A percentile compares a stretch with the other conserved stretches of the same genome.
These are phyloP conservation scores for Phlogophora meticulosa DNA, from an alignment of 2,888 invertebrate species.

Conservation along the genomic window DNA sequence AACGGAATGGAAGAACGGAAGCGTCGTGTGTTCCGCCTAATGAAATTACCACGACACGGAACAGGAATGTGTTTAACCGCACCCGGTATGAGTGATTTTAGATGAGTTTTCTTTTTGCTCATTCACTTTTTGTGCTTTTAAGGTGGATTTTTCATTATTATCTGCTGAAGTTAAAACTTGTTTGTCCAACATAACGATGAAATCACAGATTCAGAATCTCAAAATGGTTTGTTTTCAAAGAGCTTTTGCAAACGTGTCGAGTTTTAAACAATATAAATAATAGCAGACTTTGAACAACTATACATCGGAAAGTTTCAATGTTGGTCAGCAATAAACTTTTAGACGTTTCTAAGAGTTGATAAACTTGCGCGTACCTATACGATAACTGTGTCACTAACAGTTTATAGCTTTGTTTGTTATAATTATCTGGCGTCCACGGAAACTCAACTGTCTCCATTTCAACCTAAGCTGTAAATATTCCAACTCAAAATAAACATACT, in stretches of 20 bases:
- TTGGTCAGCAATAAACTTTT: constrained; percentile 55
- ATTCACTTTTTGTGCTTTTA: not conserved
- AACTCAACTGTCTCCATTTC: constrained; percentile 51
- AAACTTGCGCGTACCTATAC: constrained; percentile 29
- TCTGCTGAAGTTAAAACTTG: not conserved
- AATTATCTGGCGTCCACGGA: constrained; percentile 11
- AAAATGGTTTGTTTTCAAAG: not conserved
- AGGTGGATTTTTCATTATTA: not conserved
- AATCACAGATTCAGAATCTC: constrained; percentile 8
- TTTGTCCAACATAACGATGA: not conserved
- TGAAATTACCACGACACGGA: constrained; percentile 42
- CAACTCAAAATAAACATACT: constrained; percentile 35
- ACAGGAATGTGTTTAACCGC: constrained; percentile 31
- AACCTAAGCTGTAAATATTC: constrained; percentile 37
- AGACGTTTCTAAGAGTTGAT: constrained; percentile 48
- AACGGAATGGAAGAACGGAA: constrained; percentile 45
- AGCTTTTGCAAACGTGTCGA: constrained; percentile 19
- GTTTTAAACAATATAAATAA: constrained; percentile 39
- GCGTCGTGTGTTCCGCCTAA: constrained; percentile 41
- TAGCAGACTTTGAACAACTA: constrained; percentile 32
- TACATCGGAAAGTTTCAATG: constrained; percentile 28
- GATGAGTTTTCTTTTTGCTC: not conserved
- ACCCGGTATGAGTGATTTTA: constrained; percentile 13
- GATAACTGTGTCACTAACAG: constrained; percentile 36
- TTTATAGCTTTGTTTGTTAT: constrained; percentile 43